Evolutionary conservation across 2,113 vertebrate genomes (phyloP).

Genomic region (Megaceryle torquata): DNA sequence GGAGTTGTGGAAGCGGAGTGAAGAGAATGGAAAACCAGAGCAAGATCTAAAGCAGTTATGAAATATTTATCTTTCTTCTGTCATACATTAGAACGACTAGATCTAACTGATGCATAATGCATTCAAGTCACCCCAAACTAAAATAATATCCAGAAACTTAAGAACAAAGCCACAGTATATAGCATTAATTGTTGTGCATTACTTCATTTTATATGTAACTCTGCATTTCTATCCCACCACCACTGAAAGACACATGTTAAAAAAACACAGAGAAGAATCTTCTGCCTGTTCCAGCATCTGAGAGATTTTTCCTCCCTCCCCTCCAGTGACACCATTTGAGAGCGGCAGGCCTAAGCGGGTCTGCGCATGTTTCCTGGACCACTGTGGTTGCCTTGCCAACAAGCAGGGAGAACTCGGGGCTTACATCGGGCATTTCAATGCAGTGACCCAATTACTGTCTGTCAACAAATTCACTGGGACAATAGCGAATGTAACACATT

Average conservation of each 20-base stretch:
- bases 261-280: neutral
- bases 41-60: neutral
- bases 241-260: neutral
- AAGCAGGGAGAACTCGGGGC: slow-evolving; percentile 78
- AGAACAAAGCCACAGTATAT: neutral
- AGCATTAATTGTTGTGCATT: no score
- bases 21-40: neutral
- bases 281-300: neutral
- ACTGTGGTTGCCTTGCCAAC: slow-evolving; percentile 93
- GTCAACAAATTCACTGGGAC: slow-evolving; percentile 92
- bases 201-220: neutral
- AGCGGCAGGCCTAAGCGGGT: slow-evolving; percentile 58
- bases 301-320: neutral
- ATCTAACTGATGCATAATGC: neutral
- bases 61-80: slow-evolving; percentile 35
- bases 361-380: slow-evolving; percentile 91
- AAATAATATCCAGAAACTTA: neutral
- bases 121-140: neutral
- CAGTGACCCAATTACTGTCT: slow-evolving; percentile 95
- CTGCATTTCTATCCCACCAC: neutral
- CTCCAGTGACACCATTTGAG: slow-evolving; percentile 66
- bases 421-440: slow-evolving; percentile 83
- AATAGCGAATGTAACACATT: slow-evolving; percentile 83
- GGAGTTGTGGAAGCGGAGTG: neutral
- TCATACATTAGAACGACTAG: neutral